Base-by-base conservation (phyloP, 2,797 vertebrate genomes). In the Alca torda region DNA sequence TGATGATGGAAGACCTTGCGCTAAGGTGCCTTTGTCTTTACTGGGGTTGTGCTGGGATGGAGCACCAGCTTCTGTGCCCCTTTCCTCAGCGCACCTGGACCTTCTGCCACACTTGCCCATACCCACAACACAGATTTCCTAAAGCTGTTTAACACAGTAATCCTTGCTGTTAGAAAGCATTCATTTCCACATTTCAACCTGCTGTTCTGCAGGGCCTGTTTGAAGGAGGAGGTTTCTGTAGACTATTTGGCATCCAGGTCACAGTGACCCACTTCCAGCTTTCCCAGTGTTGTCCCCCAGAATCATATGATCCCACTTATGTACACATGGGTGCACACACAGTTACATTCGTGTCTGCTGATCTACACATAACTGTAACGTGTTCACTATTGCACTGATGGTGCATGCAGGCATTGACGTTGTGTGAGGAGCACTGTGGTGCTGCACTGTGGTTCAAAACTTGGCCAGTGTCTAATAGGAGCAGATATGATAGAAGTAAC, bases 241-340 rank as follows among this genome's bases (percentile, higher is more conserved):
- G 48, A 18, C 21, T 79, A 5, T 79, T 84, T 84, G 81, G 50
- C 60, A 87, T 87, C 75, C 84, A 94, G 95, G 90, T 93, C 94
- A 78, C 72, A 72, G 86, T 61, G 95, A 93, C 93, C 88, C 68
- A 16, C 65, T 95, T 83, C 86, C 84, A 85, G 64, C 78, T 92
- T 90, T 95, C 53, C 53, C 50, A 68, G 21, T 51, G 80, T 43
- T 95, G 86, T 90, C 80, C 67, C 43, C 68, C 82, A 31, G 77
- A 94, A 89, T 92, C 81, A 68, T 87, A 95, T 82, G 90, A 79
- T 82, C 77, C 67, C 85, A 76, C 51, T 93, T 95, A 35, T 0
- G 35, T 64, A 74, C 72, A 80, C 84, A 33, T 64, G 63, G 56
- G 57, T 87, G 68, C 68, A 70, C 64, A 33, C 16, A 6, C 31